These are phyloP conservation scores for Dorcus parallelipipedus DNA, from an alignment of 2,888 invertebrate genomes.

Conservation along the genomic window DNA sequence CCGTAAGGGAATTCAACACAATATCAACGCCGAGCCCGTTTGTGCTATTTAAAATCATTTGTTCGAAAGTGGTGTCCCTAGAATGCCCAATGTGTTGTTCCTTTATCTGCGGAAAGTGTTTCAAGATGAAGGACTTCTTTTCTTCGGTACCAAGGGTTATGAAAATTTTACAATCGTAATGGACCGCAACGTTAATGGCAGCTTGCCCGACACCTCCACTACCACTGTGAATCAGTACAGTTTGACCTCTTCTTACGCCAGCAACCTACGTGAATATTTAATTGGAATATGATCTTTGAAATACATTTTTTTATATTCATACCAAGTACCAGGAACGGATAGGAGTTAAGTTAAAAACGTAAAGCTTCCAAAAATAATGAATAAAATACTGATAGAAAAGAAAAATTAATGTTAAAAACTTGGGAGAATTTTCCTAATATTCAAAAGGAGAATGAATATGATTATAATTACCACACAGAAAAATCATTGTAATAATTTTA, in stretches of 20 bases:
- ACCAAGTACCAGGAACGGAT: too few relatives aligned
- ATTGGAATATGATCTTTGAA: too few relatives aligned
- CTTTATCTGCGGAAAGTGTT: conserved; percentile 65
- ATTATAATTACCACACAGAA: too few relatives aligned
- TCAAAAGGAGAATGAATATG: too few relatives aligned
- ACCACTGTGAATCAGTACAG: conserved; percentile 55
- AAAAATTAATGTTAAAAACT: too few relatives aligned
- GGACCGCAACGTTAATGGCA: conserved; percentile 65
- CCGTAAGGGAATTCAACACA: conserved; percentile 85
- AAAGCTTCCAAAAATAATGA: too few relatives aligned
- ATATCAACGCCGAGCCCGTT: conserved; percentile 86
- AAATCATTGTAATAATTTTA: too few relatives aligned
- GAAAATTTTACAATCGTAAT: conserved; percentile 67
- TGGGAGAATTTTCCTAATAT: conserved; percentile 27
- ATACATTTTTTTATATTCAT: too few relatives aligned
- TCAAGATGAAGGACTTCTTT: conserved; percentile 76
- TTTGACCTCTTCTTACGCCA: conserved; percentile 10
- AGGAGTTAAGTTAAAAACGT: too few relatives aligned
- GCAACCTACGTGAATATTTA: not conserved
- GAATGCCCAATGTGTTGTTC: conserved; percentile 81
- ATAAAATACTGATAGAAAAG: too few relatives aligned
- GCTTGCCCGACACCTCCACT: conserved; percentile 74
- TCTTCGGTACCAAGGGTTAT: conserved; percentile 85
- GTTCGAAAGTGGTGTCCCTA: conserved; percentile 83
- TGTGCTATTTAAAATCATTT: conserved; percentile 75